Evolutionary conservation across 2,113 vertebrate genomes (phyloP).

Genomic region (Chinchilla lanigera): DNA sequence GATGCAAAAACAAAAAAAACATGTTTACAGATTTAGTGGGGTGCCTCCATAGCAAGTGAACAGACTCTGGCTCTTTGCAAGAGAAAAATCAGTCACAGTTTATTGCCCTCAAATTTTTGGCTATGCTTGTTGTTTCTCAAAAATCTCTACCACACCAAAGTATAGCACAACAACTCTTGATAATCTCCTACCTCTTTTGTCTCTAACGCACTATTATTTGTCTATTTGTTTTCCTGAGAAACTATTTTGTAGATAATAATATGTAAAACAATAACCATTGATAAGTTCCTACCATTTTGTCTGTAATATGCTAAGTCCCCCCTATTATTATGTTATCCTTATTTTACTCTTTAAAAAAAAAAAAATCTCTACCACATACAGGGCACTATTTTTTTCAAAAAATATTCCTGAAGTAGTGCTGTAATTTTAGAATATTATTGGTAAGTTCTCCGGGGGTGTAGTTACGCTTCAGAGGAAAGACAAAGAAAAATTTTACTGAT

Average conservation of each 20-base stretch:
- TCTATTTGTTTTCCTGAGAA: too few species aligned
- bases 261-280: too few species aligned
- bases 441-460: not conserved
- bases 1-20: conserved; percentile 64
- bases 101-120: not conserved
- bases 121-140: conserved; percentile 17
- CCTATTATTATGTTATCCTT: too few species aligned
- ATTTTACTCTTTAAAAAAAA: too few species aligned
- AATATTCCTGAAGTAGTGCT: conserved; percentile 22
- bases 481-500: not conserved
- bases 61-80: not conserved
- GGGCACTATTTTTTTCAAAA: not conserved
- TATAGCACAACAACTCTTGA: too few species aligned
- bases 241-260: too few species aligned
- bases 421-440: conserved; percentile 22
- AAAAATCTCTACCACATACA: conserved; percentile 42
- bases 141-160: conserved; percentile 49
- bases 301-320: too few species aligned
- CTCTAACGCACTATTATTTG: too few species aligned
- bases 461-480: not conserved
- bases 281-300: too few species aligned
- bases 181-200: too few species aligned
- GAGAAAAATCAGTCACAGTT: not conserved
- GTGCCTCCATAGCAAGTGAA: not conserved
- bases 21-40: not conserved